Evolutionary conservation across 2,113 vertebrate species (phyloP).

Genomic region (Dromiciops gliroides): DNA sequence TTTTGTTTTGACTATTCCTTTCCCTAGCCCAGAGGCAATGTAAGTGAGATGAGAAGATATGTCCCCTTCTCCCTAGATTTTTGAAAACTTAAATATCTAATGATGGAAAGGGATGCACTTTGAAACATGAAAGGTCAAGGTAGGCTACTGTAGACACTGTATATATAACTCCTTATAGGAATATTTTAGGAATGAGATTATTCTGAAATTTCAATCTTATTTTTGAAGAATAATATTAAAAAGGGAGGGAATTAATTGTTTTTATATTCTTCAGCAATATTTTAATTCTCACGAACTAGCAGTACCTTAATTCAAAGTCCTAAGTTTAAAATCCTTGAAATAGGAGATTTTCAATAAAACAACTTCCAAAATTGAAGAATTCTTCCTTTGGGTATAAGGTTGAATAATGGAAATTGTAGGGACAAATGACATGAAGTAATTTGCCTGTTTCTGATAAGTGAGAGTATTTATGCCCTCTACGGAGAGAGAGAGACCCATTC

Average conservation of each 20-base stretch:
- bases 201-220: constrained; percentile 73
- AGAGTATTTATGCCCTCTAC: background rate
- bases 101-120: constrained; percentile 57
- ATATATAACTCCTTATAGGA: constrained; percentile 69
- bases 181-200: constrained; percentile 56
- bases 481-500: background rate
- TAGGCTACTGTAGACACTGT: constrained; percentile 40
- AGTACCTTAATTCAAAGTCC: constrained; percentile 64
- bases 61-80: background rate
- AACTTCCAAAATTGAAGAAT: constrained; percentile 73
- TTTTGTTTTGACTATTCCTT: constrained; percentile 41
- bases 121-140: constrained; percentile 66
- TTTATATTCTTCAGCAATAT: constrained; percentile 67
- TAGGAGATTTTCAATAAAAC: constrained; percentile 65
- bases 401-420: constrained; percentile 60
- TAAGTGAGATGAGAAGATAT: constrained; percentile 50
- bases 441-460: constrained; percentile 48
- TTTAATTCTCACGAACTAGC: constrained; percentile 64
- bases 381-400: constrained; percentile 74
- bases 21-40: constrained; percentile 57
- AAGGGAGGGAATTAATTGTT: constrained; percentile 54
- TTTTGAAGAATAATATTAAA: constrained; percentile 70
- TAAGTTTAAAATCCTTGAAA: constrained; percentile 67
- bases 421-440: constrained; percentile 57
- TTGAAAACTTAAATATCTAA: constrained; percentile 57